Base-by-base conservation (phyloP, 2,113 vertebrate genomes). In the Pedionomus torquatus region DNA sequence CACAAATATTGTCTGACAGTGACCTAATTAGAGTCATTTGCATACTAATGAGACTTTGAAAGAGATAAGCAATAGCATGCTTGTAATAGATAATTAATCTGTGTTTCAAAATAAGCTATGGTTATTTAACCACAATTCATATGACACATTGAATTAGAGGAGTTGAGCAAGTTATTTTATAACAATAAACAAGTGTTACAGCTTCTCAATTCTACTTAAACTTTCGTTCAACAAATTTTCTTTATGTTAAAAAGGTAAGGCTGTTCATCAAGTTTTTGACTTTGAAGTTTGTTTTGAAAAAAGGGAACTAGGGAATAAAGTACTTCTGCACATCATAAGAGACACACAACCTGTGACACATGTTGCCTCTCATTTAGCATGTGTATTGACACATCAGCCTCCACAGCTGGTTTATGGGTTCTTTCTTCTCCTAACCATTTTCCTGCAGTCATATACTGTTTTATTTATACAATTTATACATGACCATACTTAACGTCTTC, bases 41-140 rank as follows among this genome's bases (percentile, higher is more conserved):
- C 98, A 98, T 98, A 97, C 90, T 98, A 98, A 98, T 98, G 92
- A 98, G 97, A 97, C 96, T 98, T 97, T 97, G 96, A 98, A 98
- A 94, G 87, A 95, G 96, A 98, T 98, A 98, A 98, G 97, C 87
- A 97, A 97, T 97, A 97, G 94, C 93, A 97, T 83, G 95, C 96
- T 98, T 97, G 97, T 98, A 98, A 97, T 97, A 98, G 98, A 98
- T 98, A 98, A 98, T 98, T 98, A 98, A 98, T 98, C 98, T 98
- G 85, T 98, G 96, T 98, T 98, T 98, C 97, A 97, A 98, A 98
- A 97, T 98, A 98, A 97, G 82, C 83, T 97, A 94, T 96, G 96
- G 95, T 92, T 97, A 98, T 98, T 98, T 98, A 97, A 97, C 92
- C 97, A 93, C 95, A 97, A 96, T 97, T 97, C 94, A 95, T 95